Base-by-base conservation (phyloP, 2,797 vertebrate species). In the Urocyon cinereoargenteus region DNA sequence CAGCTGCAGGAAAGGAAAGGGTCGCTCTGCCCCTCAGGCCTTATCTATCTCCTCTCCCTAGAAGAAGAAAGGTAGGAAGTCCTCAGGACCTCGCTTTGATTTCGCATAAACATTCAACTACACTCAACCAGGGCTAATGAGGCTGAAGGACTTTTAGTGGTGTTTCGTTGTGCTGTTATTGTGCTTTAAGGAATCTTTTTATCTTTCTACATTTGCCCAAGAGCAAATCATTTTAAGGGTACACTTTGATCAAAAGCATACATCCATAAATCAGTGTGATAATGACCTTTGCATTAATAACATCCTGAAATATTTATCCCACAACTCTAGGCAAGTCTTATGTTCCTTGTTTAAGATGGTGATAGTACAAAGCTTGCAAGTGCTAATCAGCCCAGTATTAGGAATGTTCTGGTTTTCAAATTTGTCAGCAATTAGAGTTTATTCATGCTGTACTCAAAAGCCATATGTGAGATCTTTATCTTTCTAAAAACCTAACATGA, bases 381-480 rank as follows among this genome's bases (percentile, higher is more conserved):
- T 62, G 55, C 68, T 73, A 62, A 96, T 94, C 57, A 55, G 40
- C 45, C 83, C 94, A 36, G 4, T 59, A 59, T 86, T 95, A 83
- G 75, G 34, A 91, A 62, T 11, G 57, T 91, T 91, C 94, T 89
- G 86, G 21, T 70, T 66, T 83, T 85, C 36, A 9, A 73, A 95
- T 55, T 57, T 73, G 45, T 96, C 84, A 73, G 28, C 89, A 86
- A 82, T 73, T 86, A 68, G 82, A 64, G 84, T 92, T 91, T 81
- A 89, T 85, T 93, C 68, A 62, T 26, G 90, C 83, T 75, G 83
- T 70, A 82, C 94, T 79, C 89, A 78, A 59, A 51, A 93, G 75
- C 94, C 97, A 89, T 78, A 94, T 96, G 93, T 22, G 73, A 91
- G 86, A 73, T 77, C 28, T 77, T 96, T 85, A 94, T 94, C n/a